Evolutionary conservation across 2,888 invertebrate genomes (phyloP).

Genomic region (Ennomos erosarius): DNA sequence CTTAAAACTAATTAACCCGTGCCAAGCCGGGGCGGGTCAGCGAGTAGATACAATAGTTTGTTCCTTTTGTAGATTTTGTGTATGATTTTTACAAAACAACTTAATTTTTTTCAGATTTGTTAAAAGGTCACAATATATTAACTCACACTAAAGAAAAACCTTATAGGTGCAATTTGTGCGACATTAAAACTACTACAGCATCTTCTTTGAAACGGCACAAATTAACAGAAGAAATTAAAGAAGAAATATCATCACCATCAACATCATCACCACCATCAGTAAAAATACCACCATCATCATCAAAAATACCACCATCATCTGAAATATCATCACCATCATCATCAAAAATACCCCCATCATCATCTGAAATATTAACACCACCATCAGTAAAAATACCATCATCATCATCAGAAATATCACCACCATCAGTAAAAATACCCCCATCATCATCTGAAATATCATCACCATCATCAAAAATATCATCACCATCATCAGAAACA

Average conservation of each 20-base stretch:
- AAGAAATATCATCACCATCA: not conserved
- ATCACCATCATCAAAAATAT: not conserved
- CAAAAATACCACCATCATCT: not conserved
- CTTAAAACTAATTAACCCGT: too few relatives aligned
- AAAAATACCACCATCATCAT: not conserved
- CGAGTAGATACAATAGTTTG: too few relatives aligned
- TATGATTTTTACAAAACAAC: too few relatives aligned
- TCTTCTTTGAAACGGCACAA: too few relatives aligned
- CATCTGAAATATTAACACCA: not conserved
- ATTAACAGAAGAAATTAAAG: too few relatives aligned
- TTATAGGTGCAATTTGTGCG: too few relatives aligned
- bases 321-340: not conserved
- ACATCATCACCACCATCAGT: not conserved
- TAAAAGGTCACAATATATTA: too few relatives aligned
- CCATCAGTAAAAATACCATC: not conserved
- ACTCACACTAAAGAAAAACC: too few relatives aligned
- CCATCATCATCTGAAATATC: not conserved
- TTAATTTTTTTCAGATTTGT: too few relatives aligned
- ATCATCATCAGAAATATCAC: not conserved
- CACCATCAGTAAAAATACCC: not conserved
- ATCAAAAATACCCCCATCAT: not conserved
- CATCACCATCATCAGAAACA: constrained; percentile 1
- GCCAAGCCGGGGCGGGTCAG: too few relatives aligned
- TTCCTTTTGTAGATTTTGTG: too few relatives aligned
- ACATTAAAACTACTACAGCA: too few relatives aligned